Evolutionary conservation across 2,797 vertebrate genomes (phyloP).

Genomic region (Paratrypauchen microcephalus): DNA sequence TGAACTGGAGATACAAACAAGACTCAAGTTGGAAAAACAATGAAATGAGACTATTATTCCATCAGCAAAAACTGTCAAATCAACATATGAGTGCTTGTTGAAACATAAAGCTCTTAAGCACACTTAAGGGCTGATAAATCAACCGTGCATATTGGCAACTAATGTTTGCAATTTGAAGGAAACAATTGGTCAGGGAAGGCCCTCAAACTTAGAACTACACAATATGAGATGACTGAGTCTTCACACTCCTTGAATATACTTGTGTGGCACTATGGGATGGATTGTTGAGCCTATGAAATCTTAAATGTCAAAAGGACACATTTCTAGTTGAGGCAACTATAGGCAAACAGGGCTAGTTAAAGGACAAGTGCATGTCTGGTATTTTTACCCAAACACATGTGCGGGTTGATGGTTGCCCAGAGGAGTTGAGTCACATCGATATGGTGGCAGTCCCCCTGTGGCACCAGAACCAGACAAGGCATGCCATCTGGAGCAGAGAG

Average conservation of each 20-base stretch:
- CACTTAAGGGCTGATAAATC: not conserved
- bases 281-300: conserved; percentile 51
- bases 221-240: conserved; percentile 13
- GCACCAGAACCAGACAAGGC: conserved; percentile 70
- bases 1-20: not conserved
- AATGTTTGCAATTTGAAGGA: not conserved
- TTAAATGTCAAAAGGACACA: conserved; percentile 46
- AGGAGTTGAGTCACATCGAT: conserved; percentile 59
- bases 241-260: conserved; percentile 17
- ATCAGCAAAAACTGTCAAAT: too few relatives aligned
- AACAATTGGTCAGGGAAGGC: not conserved
- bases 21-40: not conserved
- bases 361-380: conserved; percentile 29
- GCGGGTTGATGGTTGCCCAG: conserved; percentile 37
- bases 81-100: too few relatives aligned
- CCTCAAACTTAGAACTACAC: conserved; percentile 2
- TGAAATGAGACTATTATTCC: too few relatives aligned
- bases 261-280: conserved; percentile 32
- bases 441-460: conserved; percentile 57
- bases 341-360: conserved; percentile 45
- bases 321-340: conserved; percentile 36
- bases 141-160: not conserved
- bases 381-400: conserved; percentile 32
- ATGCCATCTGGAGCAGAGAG: conserved; percentile 78
- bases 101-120: not conserved